phyloP scores from a whole-genome alignment of 2,888 invertebrate species.

The Pyrocoelia pectoralis region DNA sequence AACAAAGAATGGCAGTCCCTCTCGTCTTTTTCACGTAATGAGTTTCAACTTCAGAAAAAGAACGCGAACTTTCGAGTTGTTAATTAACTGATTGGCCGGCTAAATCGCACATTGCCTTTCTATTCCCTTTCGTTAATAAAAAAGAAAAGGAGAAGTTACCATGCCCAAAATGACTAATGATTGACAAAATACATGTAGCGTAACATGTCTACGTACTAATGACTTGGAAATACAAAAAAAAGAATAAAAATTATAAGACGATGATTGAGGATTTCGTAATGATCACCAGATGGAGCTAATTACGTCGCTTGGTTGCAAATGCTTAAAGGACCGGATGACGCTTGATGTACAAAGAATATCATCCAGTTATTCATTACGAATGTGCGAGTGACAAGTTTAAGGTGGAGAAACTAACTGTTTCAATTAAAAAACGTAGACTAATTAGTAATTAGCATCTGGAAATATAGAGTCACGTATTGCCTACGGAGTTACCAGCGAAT shows the following conservation, averaged over 20 bases:
- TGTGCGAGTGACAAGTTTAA: not conserved
- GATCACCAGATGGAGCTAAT: not conserved
- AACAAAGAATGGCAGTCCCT: not conserved
- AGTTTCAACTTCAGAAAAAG: not conserved
- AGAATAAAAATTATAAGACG: not conserved
- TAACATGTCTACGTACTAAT: not conserved
- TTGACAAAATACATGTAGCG: slow-evolving; percentile 1
- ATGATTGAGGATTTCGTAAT: slow-evolving; percentile 1
- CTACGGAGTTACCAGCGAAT: too few species aligned
- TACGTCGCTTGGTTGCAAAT: not conserved
- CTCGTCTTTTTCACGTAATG: not conserved
- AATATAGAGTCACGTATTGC: too few species aligned
- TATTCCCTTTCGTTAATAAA: not conserved
- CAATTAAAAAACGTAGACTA: too few species aligned
- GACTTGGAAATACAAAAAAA: not conserved
- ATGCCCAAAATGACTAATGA: not conserved
- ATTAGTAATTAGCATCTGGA: too few species aligned
- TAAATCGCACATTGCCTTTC: not conserved
- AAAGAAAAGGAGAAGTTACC: not conserved
- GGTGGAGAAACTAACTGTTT: not conserved
- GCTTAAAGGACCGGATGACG: not conserved
- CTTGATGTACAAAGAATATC: not conserved
- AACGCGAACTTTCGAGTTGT: not conserved
- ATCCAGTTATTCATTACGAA: not conserved
- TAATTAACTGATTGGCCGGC: not conserved